These are phyloP conservation scores for Melipona quadrifasciata DNA, from an alignment of 1,140 invertebrate genomes.

Conservation along the genomic window DNA sequence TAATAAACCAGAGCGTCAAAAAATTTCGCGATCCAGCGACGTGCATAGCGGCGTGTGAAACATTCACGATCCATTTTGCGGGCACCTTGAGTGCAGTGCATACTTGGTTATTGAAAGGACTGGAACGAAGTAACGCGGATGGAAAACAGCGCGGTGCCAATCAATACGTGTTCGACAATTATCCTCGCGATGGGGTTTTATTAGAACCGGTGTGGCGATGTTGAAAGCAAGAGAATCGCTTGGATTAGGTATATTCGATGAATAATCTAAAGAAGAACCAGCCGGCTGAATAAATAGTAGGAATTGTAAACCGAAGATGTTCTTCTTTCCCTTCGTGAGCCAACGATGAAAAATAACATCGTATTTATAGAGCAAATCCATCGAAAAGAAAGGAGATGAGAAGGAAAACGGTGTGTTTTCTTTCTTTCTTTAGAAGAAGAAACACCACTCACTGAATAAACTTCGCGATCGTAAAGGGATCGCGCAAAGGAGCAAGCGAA, in stretches of 20 bases:
- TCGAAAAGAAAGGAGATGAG: too few species aligned
- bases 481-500: not conserved
- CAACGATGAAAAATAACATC: not conserved
- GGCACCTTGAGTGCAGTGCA: not conserved
- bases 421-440: not conserved
- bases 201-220: too few species aligned
- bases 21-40: not conserved
- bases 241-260: not conserved
- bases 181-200: not conserved
- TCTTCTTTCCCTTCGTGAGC: not conserved
- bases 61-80: slow-evolving; percentile 14
- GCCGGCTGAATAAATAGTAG: not conserved
- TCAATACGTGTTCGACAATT: slow-evolving; percentile 3
- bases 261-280: not conserved
- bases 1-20: not conserved
- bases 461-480: not conserved
- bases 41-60: not conserved
- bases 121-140: slow-evolving; percentile 11
- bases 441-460: not conserved
- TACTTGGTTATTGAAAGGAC: slow-evolving; percentile 2
- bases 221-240: not conserved
- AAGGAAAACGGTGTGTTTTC: not conserved
- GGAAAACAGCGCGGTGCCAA: not conserved
- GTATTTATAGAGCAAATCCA: not conserved
- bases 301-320: not conserved